phyloP scores from a whole-genome alignment of 2,888 invertebrate species.

The Nycteola revayana region DNA sequence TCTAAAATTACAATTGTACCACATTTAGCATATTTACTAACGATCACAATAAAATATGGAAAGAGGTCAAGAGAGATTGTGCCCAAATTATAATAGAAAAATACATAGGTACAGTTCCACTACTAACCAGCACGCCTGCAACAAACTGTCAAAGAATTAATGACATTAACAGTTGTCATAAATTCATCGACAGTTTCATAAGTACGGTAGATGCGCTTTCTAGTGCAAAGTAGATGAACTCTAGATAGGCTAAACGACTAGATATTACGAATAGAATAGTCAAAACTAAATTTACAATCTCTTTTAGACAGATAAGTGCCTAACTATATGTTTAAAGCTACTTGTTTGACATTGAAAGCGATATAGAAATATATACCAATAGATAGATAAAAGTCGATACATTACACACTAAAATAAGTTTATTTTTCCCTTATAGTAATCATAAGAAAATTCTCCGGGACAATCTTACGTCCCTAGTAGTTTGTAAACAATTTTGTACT shows the following conservation, averaged over 20 bases:
- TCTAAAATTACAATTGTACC: too few relatives aligned
- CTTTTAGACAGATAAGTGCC: conserved; percentile 30
- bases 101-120: too few relatives aligned
- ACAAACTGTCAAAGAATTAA: too few relatives aligned
- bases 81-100: conserved; percentile 32
- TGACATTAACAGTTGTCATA: too few relatives aligned
- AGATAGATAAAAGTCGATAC: conserved; percentile 63
- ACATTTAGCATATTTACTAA: conserved; percentile 2
- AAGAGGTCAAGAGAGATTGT: conserved; percentile 30
- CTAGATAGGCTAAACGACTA: conserved; percentile 33
- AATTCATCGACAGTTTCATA: too few relatives aligned
- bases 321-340: conserved; percentile 44
- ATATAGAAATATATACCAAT: conserved; percentile 61
- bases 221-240: background rate
- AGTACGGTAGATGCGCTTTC: too few relatives aligned
- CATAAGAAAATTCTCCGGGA: conserved; percentile 74
- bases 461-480: conserved; percentile 32
- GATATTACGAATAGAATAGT: conserved; percentile 38
- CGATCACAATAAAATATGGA: conserved; percentile 17
- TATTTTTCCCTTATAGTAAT: conserved; percentile 73
- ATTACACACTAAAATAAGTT: conserved; percentile 66
- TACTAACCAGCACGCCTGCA: too few relatives aligned
- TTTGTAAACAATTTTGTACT: conserved; percentile 27
- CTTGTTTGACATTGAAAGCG: conserved; percentile 71
- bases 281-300: conserved; percentile 36